Base-by-base conservation (phyloP, 2,888 invertebrate genomes). In the Xanthorhoe designata region DNA sequence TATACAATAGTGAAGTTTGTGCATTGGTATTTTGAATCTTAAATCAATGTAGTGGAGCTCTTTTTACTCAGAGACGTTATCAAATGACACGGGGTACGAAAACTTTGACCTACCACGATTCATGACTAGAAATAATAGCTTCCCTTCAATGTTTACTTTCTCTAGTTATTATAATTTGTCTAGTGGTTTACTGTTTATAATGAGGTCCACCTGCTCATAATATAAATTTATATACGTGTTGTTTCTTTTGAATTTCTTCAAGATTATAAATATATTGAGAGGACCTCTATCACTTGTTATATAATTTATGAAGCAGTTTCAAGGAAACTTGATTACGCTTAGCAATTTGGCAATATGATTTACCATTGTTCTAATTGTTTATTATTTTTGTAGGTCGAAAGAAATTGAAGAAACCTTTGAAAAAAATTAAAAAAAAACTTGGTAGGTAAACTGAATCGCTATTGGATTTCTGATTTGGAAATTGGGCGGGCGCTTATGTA, bases 341-440 rank as follows among this genome's bases (percentile, higher is more conserved):
- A 29, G 15, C 32, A 15, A 55, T 55, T 55, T 50, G 50, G 13
- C 17, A 15, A 38, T 8, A 19, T 52, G 2, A 32, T 55, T 42
- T 61, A 66, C 32, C 45, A 42, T 52, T 52, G 45, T 57, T 57
- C 49, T 66, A 66, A 62, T 50, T 19, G 54, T 54, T 58, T 59
- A 32, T 62, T 66, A 35, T 66, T 64, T 64, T 66, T 62, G 66
- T 66, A 66, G 66, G 66, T 66, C 66, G 66, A 66, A 66, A 66
- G 66, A 62, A 66, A 55, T 59, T 66, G 62, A 62, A 55, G 66
- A 51, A 66, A 55, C 66, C 64, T 58, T 61, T 62, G 66, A 66
- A 66, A 66, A 66, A 62, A 54, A 62, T 66, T 59, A 66, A 66
- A 66, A 66, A 66, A 62, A 66, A 66, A 55, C 59, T 63, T 58